Base-by-base conservation (phyloP, 2,888 invertebrate genomes). In the Bembecia ichneumoniformis region DNA sequence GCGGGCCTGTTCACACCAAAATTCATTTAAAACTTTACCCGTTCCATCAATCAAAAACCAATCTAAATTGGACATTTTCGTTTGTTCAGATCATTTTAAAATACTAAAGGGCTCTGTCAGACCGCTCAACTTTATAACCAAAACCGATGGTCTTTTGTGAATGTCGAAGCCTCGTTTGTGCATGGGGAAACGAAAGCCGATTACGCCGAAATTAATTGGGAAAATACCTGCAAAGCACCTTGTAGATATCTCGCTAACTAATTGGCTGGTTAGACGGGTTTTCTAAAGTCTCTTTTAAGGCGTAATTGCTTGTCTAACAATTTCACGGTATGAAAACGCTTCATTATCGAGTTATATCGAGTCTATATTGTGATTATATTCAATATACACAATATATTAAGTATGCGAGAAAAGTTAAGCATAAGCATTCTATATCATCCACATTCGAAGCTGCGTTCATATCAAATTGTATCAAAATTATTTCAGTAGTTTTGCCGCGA, bases 1-100 rank as follows among this genome's bases (percentile, higher is more conserved):
- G 36, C 46, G 53, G 53, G 50, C 55, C 57, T 52, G 53, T 52
- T 56, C 63, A 16, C 59, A 59, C 64, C 57, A 56, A 71, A 74
- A 72, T 78, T 77, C 66, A 75, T 80, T 81, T 72, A 69, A 75
- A 82, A 79, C 69, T 78, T 77, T 69, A 62, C 67, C 66, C 66
- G 64, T 67, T 63, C 64, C 74, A 77, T 82, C 79, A 74, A 81
- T 82, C 82, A 82, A 82, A 81, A 78, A 71, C 66, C 78, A 78
- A 80, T 82, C 71, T 81, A 77, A 79, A 77, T 76, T 74, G 74
- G 64, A 74, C 67, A 74, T 70, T 70, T 63, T 59, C 55, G 60
- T 44, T 44, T 68, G 62, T 66, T 66, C 58, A 55, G 54, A 60
- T 55, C 63, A 64, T 66, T 66, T 61, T 62, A 64, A 71, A 57